These are phyloP conservation scores for Macropis europaea DNA, from an alignment of 2,888 invertebrate genomes.

Conservation along the genomic window DNA sequence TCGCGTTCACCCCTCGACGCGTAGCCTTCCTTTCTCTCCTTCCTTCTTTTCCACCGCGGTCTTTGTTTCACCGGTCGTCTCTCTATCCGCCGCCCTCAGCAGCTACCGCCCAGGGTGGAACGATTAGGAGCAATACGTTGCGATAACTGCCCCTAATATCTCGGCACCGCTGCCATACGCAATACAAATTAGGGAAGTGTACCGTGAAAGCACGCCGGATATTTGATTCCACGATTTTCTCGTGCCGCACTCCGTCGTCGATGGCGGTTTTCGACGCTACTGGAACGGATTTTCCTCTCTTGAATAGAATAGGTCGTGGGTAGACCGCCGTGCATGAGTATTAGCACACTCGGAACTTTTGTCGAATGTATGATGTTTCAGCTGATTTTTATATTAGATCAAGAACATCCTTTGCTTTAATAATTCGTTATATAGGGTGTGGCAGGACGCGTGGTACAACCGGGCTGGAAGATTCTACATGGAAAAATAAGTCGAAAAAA, in stretches of 20 bases:
- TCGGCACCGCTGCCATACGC: conserved; percentile 72
- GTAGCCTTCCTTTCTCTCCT: conserved; percentile 26
- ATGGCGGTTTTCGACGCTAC: conserved; percentile 18
- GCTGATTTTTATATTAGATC: too few relatives aligned
- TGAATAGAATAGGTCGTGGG: neutral
- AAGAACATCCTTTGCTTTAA: too few relatives aligned
- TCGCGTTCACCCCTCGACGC: conserved; percentile 25
- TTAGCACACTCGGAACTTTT: too few relatives aligned
- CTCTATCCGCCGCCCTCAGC: conserved; percentile 40
- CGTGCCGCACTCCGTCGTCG: conserved; percentile 26
- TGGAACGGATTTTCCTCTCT: conserved; percentile 19
- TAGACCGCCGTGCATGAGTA: too few relatives aligned
- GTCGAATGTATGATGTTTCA: too few relatives aligned
- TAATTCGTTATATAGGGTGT: too few relatives aligned
- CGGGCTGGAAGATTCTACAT: too few relatives aligned
- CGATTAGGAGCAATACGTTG: conserved; percentile 79
- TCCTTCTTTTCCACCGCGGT: conserved; percentile 39
- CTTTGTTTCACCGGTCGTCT: conserved; percentile 31
- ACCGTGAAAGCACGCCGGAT: conserved; percentile 66
- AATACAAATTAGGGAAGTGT: conserved; percentile 76
- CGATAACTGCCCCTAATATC: conserved; percentile 79
- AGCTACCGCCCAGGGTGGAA: conserved; percentile 61
- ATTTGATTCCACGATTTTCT: conserved; percentile 65
- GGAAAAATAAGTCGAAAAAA: too few relatives aligned
- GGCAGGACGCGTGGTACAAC: too few relatives aligned